phyloP scores from a whole-genome alignment of 1,140 invertebrate species.

The Pogonognathellus flavescens region DNA sequence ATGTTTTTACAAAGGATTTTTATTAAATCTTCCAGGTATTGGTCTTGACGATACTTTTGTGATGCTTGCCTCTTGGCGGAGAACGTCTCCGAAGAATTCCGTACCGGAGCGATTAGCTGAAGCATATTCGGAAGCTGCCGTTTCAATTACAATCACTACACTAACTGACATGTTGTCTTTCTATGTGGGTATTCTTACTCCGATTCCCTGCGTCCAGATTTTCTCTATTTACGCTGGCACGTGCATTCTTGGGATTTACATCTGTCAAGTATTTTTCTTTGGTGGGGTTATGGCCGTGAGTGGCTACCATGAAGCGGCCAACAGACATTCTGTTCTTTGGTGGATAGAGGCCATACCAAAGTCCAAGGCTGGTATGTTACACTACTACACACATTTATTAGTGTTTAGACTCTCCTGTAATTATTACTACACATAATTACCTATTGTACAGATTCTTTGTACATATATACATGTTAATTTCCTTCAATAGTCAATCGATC shows the following conservation, averaged over 20 bases:
- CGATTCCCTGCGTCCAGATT: constrained; percentile 18
- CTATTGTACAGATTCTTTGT: no score
- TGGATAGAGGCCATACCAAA: constrained; percentile 46
- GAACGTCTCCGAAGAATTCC: constrained; percentile 82
- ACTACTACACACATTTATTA: neutral
- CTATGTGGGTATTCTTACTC: constrained; percentile 22
- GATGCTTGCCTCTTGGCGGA: constrained; percentile 92
- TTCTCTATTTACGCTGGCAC: constrained; percentile 38
- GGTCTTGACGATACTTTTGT: constrained; percentile 97
- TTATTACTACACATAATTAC: neutral
- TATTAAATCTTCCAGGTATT: constrained; percentile 79
- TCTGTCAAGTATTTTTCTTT: constrained; percentile 94
- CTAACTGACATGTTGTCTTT: constrained; percentile 43
- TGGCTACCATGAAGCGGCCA: constrained; percentile 21
- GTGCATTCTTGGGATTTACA: constrained; percentile 10
- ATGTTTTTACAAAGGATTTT: no score
- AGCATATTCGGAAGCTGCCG: constrained; percentile 74
- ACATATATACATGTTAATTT: no score
- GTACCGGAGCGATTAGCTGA: constrained; percentile 88
- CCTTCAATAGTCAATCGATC: no score
- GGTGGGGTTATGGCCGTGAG: constrained; percentile 85
- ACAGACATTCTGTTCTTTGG: constrained; percentile 71
- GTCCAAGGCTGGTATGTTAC: constrained; percentile 35
- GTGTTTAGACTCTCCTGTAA: constrained; percentile 50
- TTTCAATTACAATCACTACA: constrained; percentile 27